Base-by-base conservation (phyloP, 1,140 invertebrate genomes). In the Hyles vespertilio region DNA sequence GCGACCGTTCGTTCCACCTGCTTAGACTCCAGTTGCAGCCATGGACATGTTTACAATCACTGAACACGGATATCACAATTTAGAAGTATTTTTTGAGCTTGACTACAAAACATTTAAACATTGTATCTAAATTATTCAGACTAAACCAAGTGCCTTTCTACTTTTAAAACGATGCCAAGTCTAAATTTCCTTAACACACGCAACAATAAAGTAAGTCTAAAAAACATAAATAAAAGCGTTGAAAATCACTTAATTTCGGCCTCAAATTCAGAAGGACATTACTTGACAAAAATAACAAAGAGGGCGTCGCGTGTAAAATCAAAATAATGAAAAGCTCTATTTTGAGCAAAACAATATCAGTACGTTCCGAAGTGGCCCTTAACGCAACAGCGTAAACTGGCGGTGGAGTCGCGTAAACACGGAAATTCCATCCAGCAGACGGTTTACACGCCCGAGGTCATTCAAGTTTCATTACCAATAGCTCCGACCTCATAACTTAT, bases 391-490 rank as follows among this genome's bases (percentile, higher is more conserved):
- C 74, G 76, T 76, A 77, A 76, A 72, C 72, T 63, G 33, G 61
- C 62, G 51, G 63, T 61, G 65, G 69, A 65, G 67, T 58, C 64
- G 67, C 68, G 74, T 82, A 83, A 85, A 85, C 79, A 82, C 61
- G 76, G 72, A 74, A 81, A 82, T 74, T 79, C 77, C 77, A 81
- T 79, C 73, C 80, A 62, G 63, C 57, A 74, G 75, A 72, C 73
- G 66, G 67, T 77, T 61, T 71, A 74, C 67, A 72, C 67, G 74
- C 72, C 71, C 65, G 63, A 60, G 77, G 82, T 85, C 82, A 87
- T 85, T 84, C 81, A 83, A 85, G 79, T 87, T 85, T 85, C 82
- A 87, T 85, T 79, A 83, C 81, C 82, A 83, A 85, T 87, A 85
- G 69, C 74, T 76, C 71, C 67, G 57, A 63, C 67, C 81, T 81